Percentiles rank a stretch among this genome's conserved stretches.
phyloP scores from a whole-genome alignment of 1,140 invertebrate genomes.

The Stratiolaelaps scimitus region DNA sequence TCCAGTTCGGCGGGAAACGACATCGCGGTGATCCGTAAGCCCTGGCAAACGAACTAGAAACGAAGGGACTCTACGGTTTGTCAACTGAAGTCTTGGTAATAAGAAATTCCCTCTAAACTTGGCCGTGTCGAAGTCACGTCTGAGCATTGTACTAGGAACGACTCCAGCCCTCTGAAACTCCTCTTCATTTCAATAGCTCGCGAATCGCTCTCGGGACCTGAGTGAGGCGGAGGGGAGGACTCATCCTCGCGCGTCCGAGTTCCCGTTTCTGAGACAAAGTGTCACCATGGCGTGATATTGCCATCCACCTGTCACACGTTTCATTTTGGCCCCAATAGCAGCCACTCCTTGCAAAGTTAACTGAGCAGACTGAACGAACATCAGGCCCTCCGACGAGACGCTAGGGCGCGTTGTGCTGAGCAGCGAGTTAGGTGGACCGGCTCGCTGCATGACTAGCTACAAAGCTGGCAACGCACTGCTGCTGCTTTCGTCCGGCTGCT shows the following conservation, averaged over 20 bases:
- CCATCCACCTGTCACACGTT: constrained; percentile 26
- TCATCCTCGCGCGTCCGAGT: neutral
- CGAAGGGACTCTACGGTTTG: no score
- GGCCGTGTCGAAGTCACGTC: no score
- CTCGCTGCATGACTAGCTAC: neutral
- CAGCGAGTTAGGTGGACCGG: neutral
- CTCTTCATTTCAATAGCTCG: neutral
- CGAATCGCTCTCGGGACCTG: neutral
- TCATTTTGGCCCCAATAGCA: neutral
- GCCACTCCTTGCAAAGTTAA: constrained; percentile 3
- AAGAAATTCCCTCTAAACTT: no score
- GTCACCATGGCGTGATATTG: neutral
- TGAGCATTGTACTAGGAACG: no score
- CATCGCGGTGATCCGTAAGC: no score
- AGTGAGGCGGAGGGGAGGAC: neutral
- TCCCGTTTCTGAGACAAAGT: neutral
- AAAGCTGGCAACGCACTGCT: neutral
- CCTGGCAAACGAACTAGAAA: no score
- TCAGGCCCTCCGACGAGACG: neutral
- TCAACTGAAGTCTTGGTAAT: no score
- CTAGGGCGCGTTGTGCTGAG: neutral
- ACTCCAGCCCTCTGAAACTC: neutral
- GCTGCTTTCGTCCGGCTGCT: neutral
- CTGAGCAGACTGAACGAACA: neutral
- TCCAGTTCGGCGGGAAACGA: no score